A percentile compares a stretch with the other conserved stretches of the same genome.
These are phyloP conservation scores for Labia minor DNA, from an alignment of 2,888 invertebrate genomes.

Conservation along the genomic window DNA sequence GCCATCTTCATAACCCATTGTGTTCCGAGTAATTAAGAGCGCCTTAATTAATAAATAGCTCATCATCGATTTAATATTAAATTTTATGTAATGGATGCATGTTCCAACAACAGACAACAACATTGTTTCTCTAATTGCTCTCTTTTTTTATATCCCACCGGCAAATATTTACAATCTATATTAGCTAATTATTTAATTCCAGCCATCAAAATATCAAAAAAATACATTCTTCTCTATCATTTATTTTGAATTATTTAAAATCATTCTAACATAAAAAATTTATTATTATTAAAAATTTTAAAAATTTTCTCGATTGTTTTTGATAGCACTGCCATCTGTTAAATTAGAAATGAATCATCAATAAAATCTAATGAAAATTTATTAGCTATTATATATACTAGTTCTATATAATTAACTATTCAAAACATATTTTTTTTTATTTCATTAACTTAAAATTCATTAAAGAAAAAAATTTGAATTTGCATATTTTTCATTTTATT, in stretches of 20 bases:
- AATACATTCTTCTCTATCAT: neutral
- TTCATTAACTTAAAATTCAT: too few species aligned
- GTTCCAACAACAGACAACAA: neutral
- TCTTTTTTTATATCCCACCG: neutral
- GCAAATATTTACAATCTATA: neutral
- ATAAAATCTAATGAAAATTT: too few species aligned
- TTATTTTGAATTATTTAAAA: neutral
- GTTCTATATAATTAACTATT: too few species aligned
- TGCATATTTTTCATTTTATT: too few species aligned
- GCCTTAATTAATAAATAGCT: conserved; percentile 13
- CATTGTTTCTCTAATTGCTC: conserved; percentile 1
- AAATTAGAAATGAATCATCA: too few species aligned
- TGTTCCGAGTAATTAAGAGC: conserved; percentile 4
- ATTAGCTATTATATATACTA: too few species aligned
- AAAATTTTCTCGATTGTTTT: neutral
- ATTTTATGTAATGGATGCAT: conserved; percentile 3
- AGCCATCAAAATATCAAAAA: neutral
- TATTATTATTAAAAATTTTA: neutral
- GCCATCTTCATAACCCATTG: neutral
- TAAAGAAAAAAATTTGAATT: too few species aligned
- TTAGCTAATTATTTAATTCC: neutral
- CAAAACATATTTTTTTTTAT: too few species aligned
- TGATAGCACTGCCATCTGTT: too few species aligned
- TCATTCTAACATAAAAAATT: neutral
- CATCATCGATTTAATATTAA: conserved; percentile 8